phyloP scores from a whole-genome alignment of 2,113 vertebrate species.

The Heterotilapia buettikoferi region DNA sequence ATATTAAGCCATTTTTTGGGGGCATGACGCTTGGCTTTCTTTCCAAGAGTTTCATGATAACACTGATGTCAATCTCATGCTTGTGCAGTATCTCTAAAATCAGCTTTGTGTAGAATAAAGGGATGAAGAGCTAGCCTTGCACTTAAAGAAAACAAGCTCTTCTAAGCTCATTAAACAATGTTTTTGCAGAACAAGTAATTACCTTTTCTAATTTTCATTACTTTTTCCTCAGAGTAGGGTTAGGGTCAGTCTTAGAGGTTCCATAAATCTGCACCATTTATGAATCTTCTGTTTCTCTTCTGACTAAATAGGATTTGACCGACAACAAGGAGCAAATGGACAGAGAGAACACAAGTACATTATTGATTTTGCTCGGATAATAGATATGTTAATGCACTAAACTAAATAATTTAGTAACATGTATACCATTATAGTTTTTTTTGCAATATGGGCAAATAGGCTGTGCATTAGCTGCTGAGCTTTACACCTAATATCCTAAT shows the following conservation, averaged over 20 bases:
- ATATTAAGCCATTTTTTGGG: neutral
- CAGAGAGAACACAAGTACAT: neutral
- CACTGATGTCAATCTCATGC: neutral
- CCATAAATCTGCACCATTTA: neutral
- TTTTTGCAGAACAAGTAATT: neutral
- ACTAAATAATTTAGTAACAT: constrained; percentile 19
- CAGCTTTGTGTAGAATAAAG: neutral
- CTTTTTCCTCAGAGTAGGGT: neutral
- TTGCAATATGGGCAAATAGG: neutral
- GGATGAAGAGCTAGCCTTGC: neutral
- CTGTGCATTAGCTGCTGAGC: neutral
- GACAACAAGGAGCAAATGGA: neutral
- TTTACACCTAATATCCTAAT: neutral
- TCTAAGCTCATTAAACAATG: neutral
- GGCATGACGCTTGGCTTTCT: neutral
- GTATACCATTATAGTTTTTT: neutral
- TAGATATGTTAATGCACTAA: neutral
- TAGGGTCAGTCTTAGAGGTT: neutral
- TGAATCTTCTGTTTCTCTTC: neutral
- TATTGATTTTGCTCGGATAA: constrained; percentile 13
- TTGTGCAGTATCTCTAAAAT: neutral
- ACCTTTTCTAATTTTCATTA: neutral
- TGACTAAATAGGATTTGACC: neutral
- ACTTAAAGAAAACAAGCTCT: neutral
- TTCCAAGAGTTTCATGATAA: neutral